Conservation (phyloP, 2,888 invertebrate species). For the Andrena bicolor region DNA sequence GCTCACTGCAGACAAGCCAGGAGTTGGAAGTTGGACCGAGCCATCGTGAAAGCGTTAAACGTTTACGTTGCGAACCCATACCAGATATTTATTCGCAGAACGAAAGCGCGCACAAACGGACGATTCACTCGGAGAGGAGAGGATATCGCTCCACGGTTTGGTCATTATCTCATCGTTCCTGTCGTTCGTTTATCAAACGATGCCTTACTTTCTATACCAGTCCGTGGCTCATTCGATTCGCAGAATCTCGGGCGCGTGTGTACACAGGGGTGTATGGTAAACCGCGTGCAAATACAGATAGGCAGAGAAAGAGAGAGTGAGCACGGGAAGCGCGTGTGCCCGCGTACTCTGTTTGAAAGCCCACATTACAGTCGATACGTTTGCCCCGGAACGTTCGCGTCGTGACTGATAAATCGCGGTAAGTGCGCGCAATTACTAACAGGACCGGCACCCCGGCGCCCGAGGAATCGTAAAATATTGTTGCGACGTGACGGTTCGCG, state of each 20-base stretch:
- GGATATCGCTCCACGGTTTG: conserved; percentile 51
- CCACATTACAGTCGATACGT: conserved; percentile 47
- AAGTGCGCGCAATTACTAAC: conserved; percentile 66
- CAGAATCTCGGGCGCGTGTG: conserved; percentile 49
- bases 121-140: conserved; percentile 64
- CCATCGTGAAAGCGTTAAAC: conserved; percentile 3
- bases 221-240: conserved; percentile 61
- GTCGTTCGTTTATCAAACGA: conserved; percentile 69
- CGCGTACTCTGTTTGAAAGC: conserved; percentile 44
- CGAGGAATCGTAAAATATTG: conserved; percentile 65
- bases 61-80: conserved; percentile 11
- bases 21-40: neutral
- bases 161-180: conserved; percentile 67
- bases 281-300: neutral
- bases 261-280: neutral
- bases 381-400: conserved; percentile 54
- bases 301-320: neutral
- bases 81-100: conserved; percentile 56
- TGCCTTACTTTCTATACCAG: conserved; percentile 61
- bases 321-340: conserved; percentile 19
- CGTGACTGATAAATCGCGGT: conserved; percentile 68
- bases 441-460: conserved; percentile 26
- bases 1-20: neutral
- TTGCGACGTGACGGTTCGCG: conserved; percentile 50
- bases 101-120: conserved; percentile 52